A percentile compares a stretch with the other conserved stretches of the same genome.
phyloP scores from a whole-genome alignment of 2,888 invertebrate genomes.

The Orchestes rusci region DNA sequence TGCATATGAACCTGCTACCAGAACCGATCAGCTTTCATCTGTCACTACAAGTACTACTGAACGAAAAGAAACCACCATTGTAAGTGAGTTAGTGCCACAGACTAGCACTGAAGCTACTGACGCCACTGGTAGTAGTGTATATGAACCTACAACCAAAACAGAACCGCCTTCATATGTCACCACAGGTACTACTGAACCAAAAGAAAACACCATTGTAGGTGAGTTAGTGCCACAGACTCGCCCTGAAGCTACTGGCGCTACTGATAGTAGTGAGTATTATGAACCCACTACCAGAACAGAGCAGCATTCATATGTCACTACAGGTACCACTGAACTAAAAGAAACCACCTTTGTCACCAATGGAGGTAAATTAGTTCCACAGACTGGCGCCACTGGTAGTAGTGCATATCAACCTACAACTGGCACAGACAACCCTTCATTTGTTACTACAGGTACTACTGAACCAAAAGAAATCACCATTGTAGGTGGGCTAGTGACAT shows the following conservation, averaged over 20 bases:
- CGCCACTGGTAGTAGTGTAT: not conserved
- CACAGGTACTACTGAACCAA: not conserved
- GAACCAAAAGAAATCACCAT: too few relatives aligned
- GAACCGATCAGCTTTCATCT: not conserved
- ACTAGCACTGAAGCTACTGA: not conserved
- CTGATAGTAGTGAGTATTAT: not conserved
- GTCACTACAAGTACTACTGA: constrained; percentile 1
- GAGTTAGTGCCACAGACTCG: not conserved
- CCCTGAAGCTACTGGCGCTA: not conserved
- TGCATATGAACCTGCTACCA: not conserved
- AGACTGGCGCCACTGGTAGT: too few relatives aligned
- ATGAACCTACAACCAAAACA: not conserved
- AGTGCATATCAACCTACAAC: too few relatives aligned
- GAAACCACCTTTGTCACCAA: not conserved
- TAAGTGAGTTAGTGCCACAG: not conserved
- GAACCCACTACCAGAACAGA: not conserved
- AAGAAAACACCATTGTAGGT: not conserved
- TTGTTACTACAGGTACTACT: too few relatives aligned
- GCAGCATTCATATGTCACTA: not conserved
- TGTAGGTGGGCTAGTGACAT: too few relatives aligned
- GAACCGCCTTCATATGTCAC: not conserved
- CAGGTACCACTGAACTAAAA: not conserved
- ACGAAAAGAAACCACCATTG: not conserved
- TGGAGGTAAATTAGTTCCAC: not conserved
- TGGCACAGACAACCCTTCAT: too few relatives aligned